Percentiles rank a stretch among this genome's conserved stretches.
These are phyloP conservation scores for Calcarius lapponicus DNA, from an alignment of 2,797 vertebrate species.

Conservation along the genomic window DNA sequence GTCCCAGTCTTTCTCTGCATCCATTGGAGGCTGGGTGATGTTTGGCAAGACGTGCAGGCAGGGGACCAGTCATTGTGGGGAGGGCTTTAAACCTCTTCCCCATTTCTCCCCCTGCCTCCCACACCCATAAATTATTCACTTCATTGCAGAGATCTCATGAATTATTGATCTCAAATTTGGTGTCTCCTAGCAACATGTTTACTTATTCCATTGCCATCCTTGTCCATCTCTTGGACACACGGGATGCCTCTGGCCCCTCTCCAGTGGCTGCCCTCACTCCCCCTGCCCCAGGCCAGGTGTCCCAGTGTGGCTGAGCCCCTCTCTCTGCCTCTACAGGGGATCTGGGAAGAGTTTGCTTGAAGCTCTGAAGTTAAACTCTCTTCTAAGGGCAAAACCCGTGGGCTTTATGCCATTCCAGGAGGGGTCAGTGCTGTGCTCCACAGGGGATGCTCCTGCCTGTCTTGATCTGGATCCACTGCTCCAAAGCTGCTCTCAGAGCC, in stretches of 20 bases:
- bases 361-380: background rate
- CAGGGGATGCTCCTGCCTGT: background rate
- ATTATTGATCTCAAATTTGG: slow-evolving; percentile 44
- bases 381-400: background rate
- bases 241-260: background rate
- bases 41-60: background rate
- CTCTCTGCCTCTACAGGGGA: background rate
- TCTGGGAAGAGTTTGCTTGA: background rate
- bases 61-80: background rate
- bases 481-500: background rate
- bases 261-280: fast-evolving
- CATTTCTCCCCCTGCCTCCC: background rate
- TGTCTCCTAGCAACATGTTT: slow-evolving; percentile 58
- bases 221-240: background rate
- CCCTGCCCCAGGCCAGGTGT: fast-evolving
- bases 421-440: background rate
- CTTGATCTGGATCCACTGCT: background rate
- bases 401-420: background rate
- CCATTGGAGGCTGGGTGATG: background rate
- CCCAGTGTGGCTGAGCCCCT: background rate
- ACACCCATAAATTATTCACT: slow-evolving; percentile 20
- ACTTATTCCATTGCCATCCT: background rate
- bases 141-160: slow-evolving; percentile 14
- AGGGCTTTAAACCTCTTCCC: background rate
- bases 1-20: background rate